Percentiles rank a stretch among this genome's conserved stretches.
Evolutionary conservation across 2,888 invertebrate species (phyloP).

Genomic region (Tenthredo mesomela): DNA sequence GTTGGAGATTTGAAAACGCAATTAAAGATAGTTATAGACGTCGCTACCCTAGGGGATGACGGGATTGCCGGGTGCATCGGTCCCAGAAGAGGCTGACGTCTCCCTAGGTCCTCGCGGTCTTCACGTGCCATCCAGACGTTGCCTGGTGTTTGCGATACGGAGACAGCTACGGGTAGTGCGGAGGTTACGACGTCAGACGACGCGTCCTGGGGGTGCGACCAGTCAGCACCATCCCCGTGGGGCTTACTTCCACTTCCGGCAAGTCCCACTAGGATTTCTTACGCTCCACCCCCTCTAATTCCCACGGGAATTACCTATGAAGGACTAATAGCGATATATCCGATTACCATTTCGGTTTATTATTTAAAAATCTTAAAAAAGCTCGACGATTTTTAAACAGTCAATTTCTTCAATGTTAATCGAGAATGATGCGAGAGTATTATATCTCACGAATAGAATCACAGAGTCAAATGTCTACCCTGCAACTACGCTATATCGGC

Average conservation of each 20-base stretch:
- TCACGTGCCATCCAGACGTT: conserved; percentile 29
- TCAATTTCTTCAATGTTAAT: background rate
- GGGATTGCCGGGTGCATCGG: conserved; percentile 15
- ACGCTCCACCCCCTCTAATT: conserved; percentile 68
- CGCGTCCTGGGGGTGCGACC: conserved; percentile 70
- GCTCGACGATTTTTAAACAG: background rate
- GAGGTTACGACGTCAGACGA: conserved; percentile 61
- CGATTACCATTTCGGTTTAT: conserved; percentile 5
- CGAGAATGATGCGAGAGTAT: background rate
- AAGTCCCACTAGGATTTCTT: conserved; percentile 67
- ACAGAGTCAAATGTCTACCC: background rate
- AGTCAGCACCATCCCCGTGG: conserved; percentile 72
- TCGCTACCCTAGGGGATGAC: background rate
- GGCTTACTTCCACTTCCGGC: conserved; percentile 69
- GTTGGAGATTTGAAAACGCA: conserved; percentile 10
- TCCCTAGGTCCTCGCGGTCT: conserved; percentile 26
- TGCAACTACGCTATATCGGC: background rate
- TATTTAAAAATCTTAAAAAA: conserved; percentile 1
- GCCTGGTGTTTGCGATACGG: conserved; percentile 45
- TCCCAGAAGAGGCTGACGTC: conserved; percentile 20
- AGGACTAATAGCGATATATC: conserved; percentile 70
- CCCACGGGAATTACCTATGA: conserved; percentile 76
- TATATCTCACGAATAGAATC: background rate
- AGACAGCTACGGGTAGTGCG: conserved; percentile 37
- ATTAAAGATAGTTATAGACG: conserved; percentile 22